phyloP scores from a whole-genome alignment of 2,888 invertebrate species.

The Thecocarcelia acutangulata region DNA sequence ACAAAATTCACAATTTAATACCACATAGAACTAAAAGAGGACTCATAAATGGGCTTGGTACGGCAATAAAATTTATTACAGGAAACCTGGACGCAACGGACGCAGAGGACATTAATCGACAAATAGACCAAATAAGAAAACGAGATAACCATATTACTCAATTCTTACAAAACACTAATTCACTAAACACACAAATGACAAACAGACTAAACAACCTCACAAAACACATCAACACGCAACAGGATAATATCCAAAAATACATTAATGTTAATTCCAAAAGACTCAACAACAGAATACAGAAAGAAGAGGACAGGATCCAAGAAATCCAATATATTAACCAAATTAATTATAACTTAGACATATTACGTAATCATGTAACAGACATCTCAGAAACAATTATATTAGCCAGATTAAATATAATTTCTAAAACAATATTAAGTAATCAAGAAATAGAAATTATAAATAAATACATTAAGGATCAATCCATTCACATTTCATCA shows the following conservation, averaged over 20 bases:
- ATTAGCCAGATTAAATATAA: slow-evolving; percentile 63
- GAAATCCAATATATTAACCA: slow-evolving; percentile 41
- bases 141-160: slow-evolving; percentile 3
- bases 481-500: slow-evolving; percentile 11
- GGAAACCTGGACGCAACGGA: slow-evolving; percentile 54
- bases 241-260: slow-evolving; percentile 12
- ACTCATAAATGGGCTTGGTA: slow-evolving; percentile 58
- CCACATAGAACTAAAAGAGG: slow-evolving; percentile 40
- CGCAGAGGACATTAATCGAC: slow-evolving; percentile 16
- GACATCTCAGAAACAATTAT: slow-evolving; percentile 50
- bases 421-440: slow-evolving; percentile 59
- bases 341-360: slow-evolving; percentile 61
- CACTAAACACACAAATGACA: not conserved
- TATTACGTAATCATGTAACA: slow-evolving; percentile 38
- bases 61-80: slow-evolving; percentile 61
- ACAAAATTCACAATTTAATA: slow-evolving; percentile 21
- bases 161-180: not conserved
- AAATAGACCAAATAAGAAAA: slow-evolving; percentile 29
- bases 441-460: slow-evolving; percentile 42
- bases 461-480: slow-evolving; percentile 23
- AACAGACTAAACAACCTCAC: not conserved
- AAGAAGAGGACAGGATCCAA: no score
- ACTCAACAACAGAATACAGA: no score
- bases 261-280: not conserved
- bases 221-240: slow-evolving; percentile 14